Conservation (phyloP, 2,888 invertebrate species). For the Seira musarum region DNA sequence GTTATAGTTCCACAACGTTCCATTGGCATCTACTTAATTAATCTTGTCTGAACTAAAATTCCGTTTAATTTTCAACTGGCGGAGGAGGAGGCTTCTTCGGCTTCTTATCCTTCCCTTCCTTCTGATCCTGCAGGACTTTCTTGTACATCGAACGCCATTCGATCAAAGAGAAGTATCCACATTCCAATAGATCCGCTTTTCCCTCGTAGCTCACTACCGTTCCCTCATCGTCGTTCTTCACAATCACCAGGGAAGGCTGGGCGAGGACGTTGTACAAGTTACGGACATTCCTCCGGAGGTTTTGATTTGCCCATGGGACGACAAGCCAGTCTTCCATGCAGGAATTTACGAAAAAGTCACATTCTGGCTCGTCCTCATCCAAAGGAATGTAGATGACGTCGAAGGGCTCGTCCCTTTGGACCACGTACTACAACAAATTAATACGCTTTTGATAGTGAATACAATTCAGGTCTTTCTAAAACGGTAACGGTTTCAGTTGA, state of each 20-base stretch:
- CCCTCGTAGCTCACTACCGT: slow-evolving; percentile 61
- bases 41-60: too few species aligned
- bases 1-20: too few species aligned
- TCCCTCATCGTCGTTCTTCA: slow-evolving; percentile 59
- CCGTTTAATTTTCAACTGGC: background rate
- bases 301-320: slow-evolving; percentile 63
- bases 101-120: slow-evolving; percentile 9
- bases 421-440: slow-evolving; percentile 36
- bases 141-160: slow-evolving; percentile 61
- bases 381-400: slow-evolving; percentile 63
- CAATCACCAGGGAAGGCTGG: slow-evolving; percentile 58
- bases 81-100: slow-evolving; percentile 1
- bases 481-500: background rate
- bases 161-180: slow-evolving; percentile 56
- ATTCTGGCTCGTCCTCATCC: slow-evolving; percentile 65
- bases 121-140: slow-evolving; percentile 34
- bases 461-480: background rate
- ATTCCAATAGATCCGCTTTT: slow-evolving; percentile 63
- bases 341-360: slow-evolving; percentile 59
- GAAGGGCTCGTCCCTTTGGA: slow-evolving; percentile 51
- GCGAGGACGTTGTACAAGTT: slow-evolving; percentile 59
- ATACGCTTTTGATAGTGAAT: too few species aligned
- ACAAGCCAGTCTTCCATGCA: slow-evolving; percentile 64
- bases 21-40: too few species aligned
- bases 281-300: slow-evolving; percentile 46